Base-by-base conservation (phyloP, 1,140 invertebrate species). In the Papilio dardanus region DNA sequence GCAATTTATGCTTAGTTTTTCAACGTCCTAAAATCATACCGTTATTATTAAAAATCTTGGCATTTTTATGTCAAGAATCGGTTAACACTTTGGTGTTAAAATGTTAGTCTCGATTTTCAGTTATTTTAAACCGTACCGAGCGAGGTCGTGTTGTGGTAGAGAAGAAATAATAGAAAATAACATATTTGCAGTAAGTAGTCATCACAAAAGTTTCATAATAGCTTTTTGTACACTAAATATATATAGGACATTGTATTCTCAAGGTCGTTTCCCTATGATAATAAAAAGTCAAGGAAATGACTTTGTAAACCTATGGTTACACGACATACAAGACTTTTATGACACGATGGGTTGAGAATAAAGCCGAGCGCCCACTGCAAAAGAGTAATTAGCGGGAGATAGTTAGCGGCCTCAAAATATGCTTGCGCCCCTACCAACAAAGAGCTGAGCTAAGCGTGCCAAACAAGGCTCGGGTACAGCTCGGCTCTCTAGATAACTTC, bases 281-380 rank as follows among this genome's bases (percentile, higher is more conserved):
- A 28, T 54, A 54, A 54, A 54, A 54, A 54, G 7, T 28, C 21
- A 24, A 54, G 50, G 19, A 21, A 54, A 54, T 24, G 21, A 21
- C 50, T 54, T 21, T 54, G 50, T 54, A 54, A 54, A 24, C 7
- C 50, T 54, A 24, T 54, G 50, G 19, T 54, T 24, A 54, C 24
- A 8, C 21, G 50, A 54, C 50, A 54, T 54, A 54, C 19, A 54
- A 54, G 50, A 24, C 21, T 21, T 54, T 54, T 54, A 54, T 54
- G 50, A 54, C 10, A 24, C 50, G 21, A 24, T 54, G 21, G 50
- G 50, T 54, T 54, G 50, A 14, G 50, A 54, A 24, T 54, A 54
- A n/a, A n/a, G n/a, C n/a, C n/a, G n/a, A n/a, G n/a, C n/a, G n/a
- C n/a, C n/a, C n/a, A n/a, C n/a, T n/a, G n/a, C n/a, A n/a, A n/a